Evolutionary conservation across 2,113 vertebrate genomes (phyloP).

Genomic region (Corydoras maculifer): DNA sequence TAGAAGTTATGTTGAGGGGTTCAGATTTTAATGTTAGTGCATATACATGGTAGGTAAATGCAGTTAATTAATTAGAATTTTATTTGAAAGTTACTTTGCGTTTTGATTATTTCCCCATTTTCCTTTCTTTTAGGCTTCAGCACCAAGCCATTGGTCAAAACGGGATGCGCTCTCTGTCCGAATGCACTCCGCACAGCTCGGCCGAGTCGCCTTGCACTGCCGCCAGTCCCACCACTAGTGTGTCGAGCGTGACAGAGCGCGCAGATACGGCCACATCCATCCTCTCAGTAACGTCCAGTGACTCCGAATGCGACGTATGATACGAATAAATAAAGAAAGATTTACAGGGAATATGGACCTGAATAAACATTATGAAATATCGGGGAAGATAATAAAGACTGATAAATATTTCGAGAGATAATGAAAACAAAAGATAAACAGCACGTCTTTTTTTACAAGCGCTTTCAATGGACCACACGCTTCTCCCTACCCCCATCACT

Average conservation of each 20-base stretch:
- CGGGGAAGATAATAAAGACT: constrained; percentile 71
- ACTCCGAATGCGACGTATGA: constrained; percentile 99
- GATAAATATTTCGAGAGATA: constrained; percentile 68
- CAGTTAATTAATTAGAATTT: no score
- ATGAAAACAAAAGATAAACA: constrained; percentile 73
- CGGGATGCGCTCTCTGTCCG: constrained; percentile 94
- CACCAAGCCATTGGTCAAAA: constrained; percentile 97
- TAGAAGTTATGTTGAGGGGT: no score
- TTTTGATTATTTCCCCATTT: constrained; percentile 31
- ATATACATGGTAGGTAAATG: no score
- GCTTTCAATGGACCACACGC: constrained; percentile 90
- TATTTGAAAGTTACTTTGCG: no score
- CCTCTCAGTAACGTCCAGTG: constrained; percentile 97
- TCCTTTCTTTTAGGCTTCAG: constrained; percentile 79
- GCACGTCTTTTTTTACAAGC: constrained; percentile 84
- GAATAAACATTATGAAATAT: constrained; percentile 76
- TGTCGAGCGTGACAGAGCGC: constrained; percentile 94
- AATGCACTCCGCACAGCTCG: constrained; percentile 94
- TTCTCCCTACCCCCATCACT: constrained; percentile 64
- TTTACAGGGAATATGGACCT: constrained; percentile 76
- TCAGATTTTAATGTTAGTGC: no score
- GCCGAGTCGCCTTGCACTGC: constrained; percentile 96
- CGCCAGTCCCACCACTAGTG: constrained; percentile 96
- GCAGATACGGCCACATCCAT: constrained; percentile 94
- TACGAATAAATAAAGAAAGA: constrained; percentile 70